Conservation (phyloP, 2,888 invertebrate genomes). For the Sepiola atlantica region DNA sequence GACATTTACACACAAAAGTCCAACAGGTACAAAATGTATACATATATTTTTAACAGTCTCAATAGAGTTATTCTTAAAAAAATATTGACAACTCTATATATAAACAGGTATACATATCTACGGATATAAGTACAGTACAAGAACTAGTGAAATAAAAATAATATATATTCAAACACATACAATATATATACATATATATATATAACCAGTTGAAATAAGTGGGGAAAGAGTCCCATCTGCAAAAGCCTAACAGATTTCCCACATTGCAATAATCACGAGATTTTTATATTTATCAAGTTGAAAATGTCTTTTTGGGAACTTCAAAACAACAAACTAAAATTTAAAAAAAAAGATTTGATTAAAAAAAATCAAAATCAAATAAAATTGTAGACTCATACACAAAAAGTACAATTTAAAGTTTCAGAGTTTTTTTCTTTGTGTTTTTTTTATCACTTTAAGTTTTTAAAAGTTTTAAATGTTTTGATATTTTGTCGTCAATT, state of each 20-base stretch:
- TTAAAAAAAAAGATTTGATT: not conserved
- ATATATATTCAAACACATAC: too few relatives aligned
- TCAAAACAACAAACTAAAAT: not conserved
- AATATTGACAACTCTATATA: too few relatives aligned
- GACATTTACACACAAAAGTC: too few relatives aligned
- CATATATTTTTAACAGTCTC: not conserved
- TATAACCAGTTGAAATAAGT: not conserved
- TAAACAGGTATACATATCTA: too few relatives aligned
- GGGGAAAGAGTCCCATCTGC: not conserved
- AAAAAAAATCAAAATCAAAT: not conserved
- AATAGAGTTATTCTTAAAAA: too few relatives aligned
- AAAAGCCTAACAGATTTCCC: not conserved
- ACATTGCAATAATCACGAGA: constrained; percentile 5
- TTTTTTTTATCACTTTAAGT: not conserved
- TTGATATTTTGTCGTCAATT: not conserved
- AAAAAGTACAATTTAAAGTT: not conserved
- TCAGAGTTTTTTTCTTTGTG: not conserved
- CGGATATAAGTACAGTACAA: too few relatives aligned
- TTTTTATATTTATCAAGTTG: not conserved
- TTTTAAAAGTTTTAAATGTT: not conserved
- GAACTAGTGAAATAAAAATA: too few relatives aligned
- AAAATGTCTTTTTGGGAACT: not conserved
- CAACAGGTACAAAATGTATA: not conserved
- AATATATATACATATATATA: not conserved
- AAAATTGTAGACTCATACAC: not conserved